Evolutionary conservation across 2,113 vertebrate species (phyloP), one percentile per base, ranked within the genome.

Genomic region (Colossoma macropomum): DNA sequence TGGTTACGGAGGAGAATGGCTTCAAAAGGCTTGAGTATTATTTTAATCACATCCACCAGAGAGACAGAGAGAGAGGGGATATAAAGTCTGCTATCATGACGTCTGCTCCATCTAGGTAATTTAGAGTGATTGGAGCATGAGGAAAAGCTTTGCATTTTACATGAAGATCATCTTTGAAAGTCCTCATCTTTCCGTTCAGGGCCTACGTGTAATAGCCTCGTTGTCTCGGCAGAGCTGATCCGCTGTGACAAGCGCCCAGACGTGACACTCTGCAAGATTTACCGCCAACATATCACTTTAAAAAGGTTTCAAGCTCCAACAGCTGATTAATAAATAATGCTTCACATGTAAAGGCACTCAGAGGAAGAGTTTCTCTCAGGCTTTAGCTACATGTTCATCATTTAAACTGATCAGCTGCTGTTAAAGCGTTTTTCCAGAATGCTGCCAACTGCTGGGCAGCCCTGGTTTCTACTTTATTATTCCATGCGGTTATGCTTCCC

Each of bases 301-400:
- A 96, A 96, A 96, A 95, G 95, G 95, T 95, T 96, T 96, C 96
- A 92, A 95, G 94, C 95, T 94, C 95, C 96, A 96, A 95, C 95
- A 95, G 95, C 95, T 96, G 95, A 95, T 96, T 95, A 96, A 96
- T 96, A 96, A 95, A 96, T 96, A 96, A 96, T 95, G 95, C 74
- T 77, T 60, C 32, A 32, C 19, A 17, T 23, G 27, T 71, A 62
- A 75, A 75, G 30, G 65, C 45, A 73, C 41, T 63, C 78, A 62
- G 21, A 80, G 19, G 12, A 32, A 71, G 69, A 54, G 56, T 70
- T 54, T 3, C 52, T 30, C 66, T 21, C 41, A 0, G 25, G 30
- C 72, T 74, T 34, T 34, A 28, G 30, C 66, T 34, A 17, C 34
- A 11, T 71, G 68, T 71, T 45, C 68, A 45, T 21, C 68, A 19